Evolutionary conservation across 1,140 invertebrate genomes (phyloP).

Genomic region (Diabrotica virgifera): DNA sequence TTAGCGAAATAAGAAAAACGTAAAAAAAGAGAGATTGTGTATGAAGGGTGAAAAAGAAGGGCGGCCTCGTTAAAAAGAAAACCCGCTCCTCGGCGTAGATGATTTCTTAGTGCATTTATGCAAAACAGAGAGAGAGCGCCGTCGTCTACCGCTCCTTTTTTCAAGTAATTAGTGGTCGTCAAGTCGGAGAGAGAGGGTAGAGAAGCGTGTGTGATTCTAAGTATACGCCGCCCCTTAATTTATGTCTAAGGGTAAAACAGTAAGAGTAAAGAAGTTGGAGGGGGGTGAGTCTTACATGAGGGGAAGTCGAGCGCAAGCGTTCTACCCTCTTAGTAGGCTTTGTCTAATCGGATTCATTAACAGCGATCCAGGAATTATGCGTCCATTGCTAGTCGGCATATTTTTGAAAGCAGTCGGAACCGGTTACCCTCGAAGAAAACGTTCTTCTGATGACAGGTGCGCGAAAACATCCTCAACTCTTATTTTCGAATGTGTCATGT

Average conservation of each 20-base stretch:
- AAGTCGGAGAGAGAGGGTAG: slow-evolving; percentile 37
- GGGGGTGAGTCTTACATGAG: slow-evolving; percentile 41
- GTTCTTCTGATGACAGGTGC: slow-evolving; percentile 41
- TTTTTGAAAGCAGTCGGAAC: slow-evolving; percentile 49
- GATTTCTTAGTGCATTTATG: slow-evolving; percentile 48
- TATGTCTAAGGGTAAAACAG: slow-evolving; percentile 50
- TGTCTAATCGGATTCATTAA: slow-evolving; percentile 58
- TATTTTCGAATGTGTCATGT: slow-evolving; percentile 24
- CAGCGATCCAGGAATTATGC: slow-evolving; percentile 54
- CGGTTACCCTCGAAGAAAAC: slow-evolving; percentile 40
- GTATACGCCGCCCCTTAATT: slow-evolving; percentile 49
- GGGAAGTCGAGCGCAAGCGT: slow-evolving; percentile 49
- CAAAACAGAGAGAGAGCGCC: slow-evolving; percentile 40
- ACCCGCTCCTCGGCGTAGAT: slow-evolving; percentile 33
- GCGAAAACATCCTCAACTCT: slow-evolving; percentile 24
- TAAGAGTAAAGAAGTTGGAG: slow-evolving; percentile 45
- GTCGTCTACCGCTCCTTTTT: slow-evolving; percentile 36
- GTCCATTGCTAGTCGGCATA: slow-evolving; percentile 53
- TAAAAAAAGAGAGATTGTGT: slow-evolving; percentile 34
- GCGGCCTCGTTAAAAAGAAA: slow-evolving; percentile 29
- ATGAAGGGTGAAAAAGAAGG: slow-evolving; percentile 38
- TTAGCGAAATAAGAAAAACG: slow-evolving; percentile 38
- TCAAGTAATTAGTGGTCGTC: slow-evolving; percentile 47
- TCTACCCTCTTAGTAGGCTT: slow-evolving; percentile 49
- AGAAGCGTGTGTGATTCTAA: slow-evolving; percentile 47